Evolutionary conservation across 2,113 vertebrate species (phyloP).

Genomic region (Epinephelus fuscoguttatus): DNA sequence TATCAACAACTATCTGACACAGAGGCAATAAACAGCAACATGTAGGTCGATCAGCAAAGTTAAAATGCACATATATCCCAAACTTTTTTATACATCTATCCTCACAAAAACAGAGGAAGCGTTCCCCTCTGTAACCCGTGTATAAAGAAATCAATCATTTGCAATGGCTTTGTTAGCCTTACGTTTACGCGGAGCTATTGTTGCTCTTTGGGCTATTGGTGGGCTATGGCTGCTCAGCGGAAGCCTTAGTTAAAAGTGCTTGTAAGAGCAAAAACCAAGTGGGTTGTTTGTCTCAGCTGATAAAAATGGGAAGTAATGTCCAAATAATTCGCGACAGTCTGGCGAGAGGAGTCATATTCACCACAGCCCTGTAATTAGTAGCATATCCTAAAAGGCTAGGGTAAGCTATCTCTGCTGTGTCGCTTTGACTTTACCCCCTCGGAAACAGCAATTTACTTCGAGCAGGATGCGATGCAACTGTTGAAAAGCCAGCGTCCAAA

Average conservation of each 20-base stretch:
- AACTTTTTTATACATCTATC: constrained; percentile 31
- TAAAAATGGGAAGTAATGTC: constrained; percentile 30
- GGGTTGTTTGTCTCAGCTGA: constrained; percentile 5
- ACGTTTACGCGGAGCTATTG: constrained; percentile 73
- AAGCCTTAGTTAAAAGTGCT: constrained; percentile 60
- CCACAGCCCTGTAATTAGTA: constrained; percentile 78
- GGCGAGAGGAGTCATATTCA: constrained; percentile 40
- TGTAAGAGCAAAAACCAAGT: not conserved
- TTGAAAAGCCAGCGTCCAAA: constrained; percentile 51
- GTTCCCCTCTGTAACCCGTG: not conserved
- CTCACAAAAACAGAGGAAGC: not conserved
- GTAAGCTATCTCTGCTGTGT: constrained; percentile 71
- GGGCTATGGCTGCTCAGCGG: constrained; percentile 51
- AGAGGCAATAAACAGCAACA: constrained; percentile 66
- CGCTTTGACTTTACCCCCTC: constrained; percentile 66
- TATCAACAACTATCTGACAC: constrained; percentile 66
- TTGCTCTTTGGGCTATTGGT: constrained; percentile 59
- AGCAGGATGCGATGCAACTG: constrained; percentile 60
- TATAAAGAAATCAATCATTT: constrained; percentile 57
- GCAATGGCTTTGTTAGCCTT: constrained; percentile 77
- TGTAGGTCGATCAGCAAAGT: constrained; percentile 54
- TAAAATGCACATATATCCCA: not conserved
- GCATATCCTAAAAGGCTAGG: constrained; percentile 78
- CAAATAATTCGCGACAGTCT: constrained; percentile 31
- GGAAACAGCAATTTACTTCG: constrained; percentile 53